Conservation (phyloP, 2,113 vertebrate species). For the Odobenus rosmarus region DNA sequence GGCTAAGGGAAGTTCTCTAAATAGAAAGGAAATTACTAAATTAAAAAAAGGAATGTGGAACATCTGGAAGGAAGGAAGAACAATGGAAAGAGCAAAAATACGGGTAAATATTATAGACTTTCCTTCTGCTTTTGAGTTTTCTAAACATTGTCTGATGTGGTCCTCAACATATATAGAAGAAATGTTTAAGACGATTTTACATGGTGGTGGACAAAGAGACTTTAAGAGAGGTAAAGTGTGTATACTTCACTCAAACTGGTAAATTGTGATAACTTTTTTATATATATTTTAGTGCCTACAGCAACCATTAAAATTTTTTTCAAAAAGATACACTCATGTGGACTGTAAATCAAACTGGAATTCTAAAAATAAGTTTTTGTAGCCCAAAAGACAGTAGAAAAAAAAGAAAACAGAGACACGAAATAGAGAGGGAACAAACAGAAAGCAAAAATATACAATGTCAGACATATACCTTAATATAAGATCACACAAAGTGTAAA, state of each 20-base stretch:
- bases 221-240: background rate
- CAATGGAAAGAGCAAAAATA: background rate
- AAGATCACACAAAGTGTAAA: constrained; percentile 39
- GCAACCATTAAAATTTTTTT: background rate
- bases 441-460: constrained; percentile 43
- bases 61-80: background rate
- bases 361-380: background rate
- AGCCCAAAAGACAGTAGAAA: background rate
- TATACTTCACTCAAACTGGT: background rate
- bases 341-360: background rate
- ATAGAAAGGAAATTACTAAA: background rate
- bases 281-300: background rate
- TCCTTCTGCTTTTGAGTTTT: background rate
- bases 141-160: background rate
- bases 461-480: background rate
- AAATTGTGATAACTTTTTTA: background rate
- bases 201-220: background rate
- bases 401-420: background rate
- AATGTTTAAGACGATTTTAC: background rate
- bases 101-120: background rate
- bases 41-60: background rate
- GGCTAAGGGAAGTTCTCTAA: background rate
- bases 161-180: background rate
- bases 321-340: background rate
- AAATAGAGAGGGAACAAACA: background rate